phyloP scores from a whole-genome alignment of 2,797 vertebrate genomes.

The Lutra lutra region DNA sequence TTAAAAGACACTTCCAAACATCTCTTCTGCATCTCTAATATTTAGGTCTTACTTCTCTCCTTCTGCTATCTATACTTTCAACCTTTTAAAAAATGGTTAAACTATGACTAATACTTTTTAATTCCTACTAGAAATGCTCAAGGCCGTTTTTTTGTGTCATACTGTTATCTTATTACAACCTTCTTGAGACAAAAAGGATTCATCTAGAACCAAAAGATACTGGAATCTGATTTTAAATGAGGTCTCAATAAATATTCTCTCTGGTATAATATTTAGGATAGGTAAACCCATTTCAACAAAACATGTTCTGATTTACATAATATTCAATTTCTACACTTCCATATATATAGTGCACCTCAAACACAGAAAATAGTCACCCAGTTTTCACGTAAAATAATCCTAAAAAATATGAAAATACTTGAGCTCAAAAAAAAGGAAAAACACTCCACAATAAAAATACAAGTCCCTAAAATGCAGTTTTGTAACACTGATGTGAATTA shows the following conservation, averaged over 20 bases:
- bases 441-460: constrained; percentile 50
- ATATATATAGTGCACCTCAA: constrained; percentile 52
- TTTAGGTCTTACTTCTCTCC: background rate
- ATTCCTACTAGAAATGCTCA: constrained; percentile 22
- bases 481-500: background rate
- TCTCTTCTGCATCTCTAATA: background rate
- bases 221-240: constrained; percentile 34
- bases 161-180: constrained; percentile 22
- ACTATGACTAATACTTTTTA: background rate
- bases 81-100: background rate
- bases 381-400: constrained; percentile 52
- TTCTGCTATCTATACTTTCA: background rate
- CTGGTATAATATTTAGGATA: constrained; percentile 10
- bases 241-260: background rate
- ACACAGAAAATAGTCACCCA: constrained; percentile 5
- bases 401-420: background rate
- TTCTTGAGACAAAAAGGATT: constrained; percentile 35
- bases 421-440: background rate
- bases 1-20: background rate
- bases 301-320: constrained; percentile 48
- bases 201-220: background rate
- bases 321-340: constrained; percentile 50
- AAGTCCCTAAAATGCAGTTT: constrained; percentile 56
- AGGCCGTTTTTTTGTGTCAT: background rate
- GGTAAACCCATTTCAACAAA: constrained; percentile 50